phyloP scores from a whole-genome alignment of 2,113 vertebrate genomes.

The Campylorhamphus procurvoides region DNA sequence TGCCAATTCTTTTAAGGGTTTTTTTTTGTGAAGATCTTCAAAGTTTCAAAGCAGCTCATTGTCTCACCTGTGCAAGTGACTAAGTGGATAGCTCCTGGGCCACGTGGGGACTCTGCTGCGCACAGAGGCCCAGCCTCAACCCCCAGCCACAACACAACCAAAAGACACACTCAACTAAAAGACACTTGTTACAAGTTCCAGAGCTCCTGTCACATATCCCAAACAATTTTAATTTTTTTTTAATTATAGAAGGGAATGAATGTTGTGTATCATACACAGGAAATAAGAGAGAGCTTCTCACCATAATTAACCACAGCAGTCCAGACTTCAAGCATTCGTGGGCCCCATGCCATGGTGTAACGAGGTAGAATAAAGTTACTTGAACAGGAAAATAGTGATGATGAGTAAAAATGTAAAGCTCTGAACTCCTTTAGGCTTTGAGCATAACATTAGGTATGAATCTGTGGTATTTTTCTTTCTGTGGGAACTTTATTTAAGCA shows the following conservation, averaged over 20 bases:
- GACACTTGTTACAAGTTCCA: neutral
- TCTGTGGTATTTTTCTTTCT: neutral
- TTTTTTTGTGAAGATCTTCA: neutral
- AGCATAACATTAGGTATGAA: neutral
- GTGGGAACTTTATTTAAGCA: neutral
- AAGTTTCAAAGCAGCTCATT: neutral
- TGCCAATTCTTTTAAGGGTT: neutral
- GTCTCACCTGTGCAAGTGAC: neutral
- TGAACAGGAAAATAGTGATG: neutral
- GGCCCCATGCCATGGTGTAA: neutral
- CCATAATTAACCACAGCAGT: rapidly evolving
- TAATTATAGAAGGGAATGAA: neutral
- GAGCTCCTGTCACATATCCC: neutral
- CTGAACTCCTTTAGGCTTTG: neutral
- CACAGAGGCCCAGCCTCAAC: neutral
- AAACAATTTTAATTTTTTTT: neutral
- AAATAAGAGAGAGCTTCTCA: neutral
- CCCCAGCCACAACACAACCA: neutral
- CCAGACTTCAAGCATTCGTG: neutral
- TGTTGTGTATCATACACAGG: rapidly evolving
- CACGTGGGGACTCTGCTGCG: neutral
- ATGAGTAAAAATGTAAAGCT: neutral
- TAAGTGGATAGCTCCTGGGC: neutral
- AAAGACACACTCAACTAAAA: neutral
- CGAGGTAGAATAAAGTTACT: neutral